Base-by-base conservation (phyloP, 2,113 vertebrate genomes). In the Trichomycterus rosablanca region DNA sequence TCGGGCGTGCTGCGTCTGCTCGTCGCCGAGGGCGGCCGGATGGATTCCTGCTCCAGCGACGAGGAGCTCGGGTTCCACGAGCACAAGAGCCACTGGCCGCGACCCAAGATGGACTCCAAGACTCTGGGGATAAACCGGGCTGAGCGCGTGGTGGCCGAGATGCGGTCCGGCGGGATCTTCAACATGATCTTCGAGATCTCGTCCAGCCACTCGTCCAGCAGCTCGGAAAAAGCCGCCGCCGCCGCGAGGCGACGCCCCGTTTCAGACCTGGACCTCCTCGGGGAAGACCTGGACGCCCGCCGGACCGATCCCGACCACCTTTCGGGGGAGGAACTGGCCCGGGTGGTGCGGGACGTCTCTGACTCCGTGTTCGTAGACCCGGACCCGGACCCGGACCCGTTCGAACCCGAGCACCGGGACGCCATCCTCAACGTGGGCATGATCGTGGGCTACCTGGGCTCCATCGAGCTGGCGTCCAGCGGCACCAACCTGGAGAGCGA, bases 151-250 rank as follows among this genome's bases (percentile, higher is more conserved):
- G 94, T 97, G 12, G 94, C 94, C 1, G 96, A 99, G 74, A 83
- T 99, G 84, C 95, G 94, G 74, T 97, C 96, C 0, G 96, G 96
- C 3, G 92, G 92, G 1, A 98, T 99, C 70, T 93, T 99, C 53
- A 94, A 79, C 76, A 97, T 98, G 96, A 94, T 99, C 64, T 94
- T 98, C 59, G 95, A 97, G 65, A 94, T 85, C 67, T 91, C 94
- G 10, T 91, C 94, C 11, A 74, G 79, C 42, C 85, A 91, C 39
- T 90, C 88, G 5, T 83, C 87, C 16, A 81, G 87, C 54, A 86
- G 84, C 26, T 74, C 83, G 0, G 92, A 92, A 70, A 90, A 85
- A 44, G 81, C 85, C 0, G 67, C 54, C 0, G 67, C 54, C 0
- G 63, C 65, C 7, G 63, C 67, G 39, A 34, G 60, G 18, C 6